A percentile compares a stretch with the other conserved stretches of the same genome.
Conservation (phyloP, 2,797 vertebrate species). For the Argentina silus region DNA sequence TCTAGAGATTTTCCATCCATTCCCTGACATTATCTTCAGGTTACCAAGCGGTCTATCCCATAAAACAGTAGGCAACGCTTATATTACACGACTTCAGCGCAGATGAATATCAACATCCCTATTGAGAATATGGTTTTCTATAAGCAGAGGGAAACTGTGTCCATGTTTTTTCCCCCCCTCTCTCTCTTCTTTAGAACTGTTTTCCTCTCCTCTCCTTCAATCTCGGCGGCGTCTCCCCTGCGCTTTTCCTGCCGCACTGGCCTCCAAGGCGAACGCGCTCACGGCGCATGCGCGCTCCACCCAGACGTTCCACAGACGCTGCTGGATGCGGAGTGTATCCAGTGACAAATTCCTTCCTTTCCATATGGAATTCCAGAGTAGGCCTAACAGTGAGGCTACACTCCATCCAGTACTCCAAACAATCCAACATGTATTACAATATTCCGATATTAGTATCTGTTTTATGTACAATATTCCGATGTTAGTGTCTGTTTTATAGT, state of each 20-base stretch:
- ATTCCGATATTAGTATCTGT: no score
- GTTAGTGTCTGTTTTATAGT: no score
- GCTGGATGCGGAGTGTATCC: constrained; percentile 25
- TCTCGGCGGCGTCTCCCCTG: constrained; percentile 65
- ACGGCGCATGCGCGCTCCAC: constrained; percentile 76
- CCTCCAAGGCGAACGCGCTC: constrained; percentile 36
- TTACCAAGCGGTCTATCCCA: constrained; percentile 43
- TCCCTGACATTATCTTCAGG: constrained; percentile 63
- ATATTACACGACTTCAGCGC: constrained; percentile 23
- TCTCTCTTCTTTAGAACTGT: constrained; percentile 39
- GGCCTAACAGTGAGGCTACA: no score
- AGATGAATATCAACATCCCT: constrained; percentile 28
- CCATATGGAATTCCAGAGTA: no score
- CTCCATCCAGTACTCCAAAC: no score
- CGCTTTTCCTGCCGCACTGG: constrained; percentile 84
- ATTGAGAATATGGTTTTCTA: constrained; percentile 1
- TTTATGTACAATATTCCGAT: no score
- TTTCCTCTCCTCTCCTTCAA: constrained; percentile 41
- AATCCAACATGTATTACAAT: no score
- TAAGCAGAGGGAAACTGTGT: constrained; percentile 12
- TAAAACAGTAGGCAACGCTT: constrained; percentile 12
- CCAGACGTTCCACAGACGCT: constrained; percentile 56
- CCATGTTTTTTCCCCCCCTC: constrained; percentile 22
- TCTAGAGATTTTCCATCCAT: constrained; percentile 60
- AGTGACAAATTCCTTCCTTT: no score